These are phyloP conservation scores for Nerophis lumbriciformis DNA, from an alignment of 2,113 vertebrate species.

Conservation along the genomic window DNA sequence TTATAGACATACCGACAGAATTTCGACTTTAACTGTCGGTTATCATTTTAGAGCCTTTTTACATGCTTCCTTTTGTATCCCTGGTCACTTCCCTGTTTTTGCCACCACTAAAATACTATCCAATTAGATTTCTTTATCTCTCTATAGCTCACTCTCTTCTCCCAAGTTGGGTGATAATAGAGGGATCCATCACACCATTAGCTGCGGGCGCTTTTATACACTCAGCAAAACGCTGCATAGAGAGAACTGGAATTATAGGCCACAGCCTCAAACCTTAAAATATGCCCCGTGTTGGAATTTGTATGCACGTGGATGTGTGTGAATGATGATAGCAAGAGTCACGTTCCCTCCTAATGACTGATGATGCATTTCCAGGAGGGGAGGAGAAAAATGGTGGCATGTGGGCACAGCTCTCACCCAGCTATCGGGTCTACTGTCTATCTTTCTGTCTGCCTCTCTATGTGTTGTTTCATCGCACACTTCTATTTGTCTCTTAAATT, in stretches of 20 bases:
- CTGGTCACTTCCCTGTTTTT: conserved; percentile 44
- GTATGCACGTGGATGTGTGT: conserved; percentile 27
- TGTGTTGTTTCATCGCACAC: conserved; percentile 41
- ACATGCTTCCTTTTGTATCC: conserved; percentile 18
- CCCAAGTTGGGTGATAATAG: conserved; percentile 61
- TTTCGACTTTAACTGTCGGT: conserved; percentile 24
- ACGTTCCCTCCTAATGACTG: conserved; percentile 61
- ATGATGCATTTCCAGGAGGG: conserved; percentile 65
- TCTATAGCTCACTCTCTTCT: conserved; percentile 43
- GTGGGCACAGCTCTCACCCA: conserved; percentile 58
- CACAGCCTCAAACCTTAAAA: conserved; percentile 63
- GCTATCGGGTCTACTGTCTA: conserved; percentile 42
- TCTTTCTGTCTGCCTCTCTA: conserved; percentile 40
- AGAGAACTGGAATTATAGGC: conserved; percentile 60
- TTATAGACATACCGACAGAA: conserved; percentile 14
- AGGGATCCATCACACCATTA: conserved; percentile 72
- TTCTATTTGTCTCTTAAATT: conserved; percentile 40
- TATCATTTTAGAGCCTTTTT: conserved; percentile 28
- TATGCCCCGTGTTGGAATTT: conserved; percentile 44
- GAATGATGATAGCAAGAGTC: conserved; percentile 55
- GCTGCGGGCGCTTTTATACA: conserved; percentile 65
- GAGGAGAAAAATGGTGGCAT: conserved; percentile 59
- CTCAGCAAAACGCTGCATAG: conserved; percentile 63
- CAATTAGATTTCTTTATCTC: conserved; percentile 66
- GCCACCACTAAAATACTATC: conserved; percentile 58